Percentiles rank a stretch among this genome's conserved stretches.
phyloP scores from a whole-genome alignment of 23 tunicate species.

The Botrylloides violaceus region DNA sequence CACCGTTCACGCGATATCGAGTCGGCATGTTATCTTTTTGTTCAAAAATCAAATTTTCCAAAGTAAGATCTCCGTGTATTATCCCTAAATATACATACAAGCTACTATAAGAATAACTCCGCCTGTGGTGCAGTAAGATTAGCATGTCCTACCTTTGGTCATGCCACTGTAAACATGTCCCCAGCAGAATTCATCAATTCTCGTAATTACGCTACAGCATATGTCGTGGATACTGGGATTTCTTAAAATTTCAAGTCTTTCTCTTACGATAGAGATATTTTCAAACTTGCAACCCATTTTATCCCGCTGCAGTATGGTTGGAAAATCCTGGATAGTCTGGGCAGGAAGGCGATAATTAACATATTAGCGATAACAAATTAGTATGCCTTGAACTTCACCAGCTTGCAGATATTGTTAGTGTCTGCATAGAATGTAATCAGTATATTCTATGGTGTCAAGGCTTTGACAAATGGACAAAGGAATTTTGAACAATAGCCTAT shows the following conservation, averaged over 20 bases:
- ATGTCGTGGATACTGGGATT: background rate
- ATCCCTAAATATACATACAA: no score
- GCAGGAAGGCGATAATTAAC: no score
- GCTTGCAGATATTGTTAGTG: no score
- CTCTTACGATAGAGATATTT: background rate
- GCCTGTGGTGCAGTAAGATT: no score
- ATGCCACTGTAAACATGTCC: background rate
- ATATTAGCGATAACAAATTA: no score
- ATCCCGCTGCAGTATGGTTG: background rate
- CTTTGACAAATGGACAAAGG: no score
- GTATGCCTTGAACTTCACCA: no score
- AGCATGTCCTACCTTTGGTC: background rate
- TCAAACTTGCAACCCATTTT: background rate
- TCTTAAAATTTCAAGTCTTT: background rate
- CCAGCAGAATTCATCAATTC: background rate
- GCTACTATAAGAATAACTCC: no score
- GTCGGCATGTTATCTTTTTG: background rate
- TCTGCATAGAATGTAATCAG: no score
- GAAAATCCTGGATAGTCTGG: no score
- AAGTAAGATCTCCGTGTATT: background rate
- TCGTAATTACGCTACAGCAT: background rate
- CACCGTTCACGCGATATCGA: background rate
- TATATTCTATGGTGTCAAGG: no score
- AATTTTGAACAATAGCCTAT: no score
- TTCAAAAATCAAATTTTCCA: background rate